Base-by-base conservation (phyloP, 2,113 vertebrate species). In the Eurypyga helias region DNA sequence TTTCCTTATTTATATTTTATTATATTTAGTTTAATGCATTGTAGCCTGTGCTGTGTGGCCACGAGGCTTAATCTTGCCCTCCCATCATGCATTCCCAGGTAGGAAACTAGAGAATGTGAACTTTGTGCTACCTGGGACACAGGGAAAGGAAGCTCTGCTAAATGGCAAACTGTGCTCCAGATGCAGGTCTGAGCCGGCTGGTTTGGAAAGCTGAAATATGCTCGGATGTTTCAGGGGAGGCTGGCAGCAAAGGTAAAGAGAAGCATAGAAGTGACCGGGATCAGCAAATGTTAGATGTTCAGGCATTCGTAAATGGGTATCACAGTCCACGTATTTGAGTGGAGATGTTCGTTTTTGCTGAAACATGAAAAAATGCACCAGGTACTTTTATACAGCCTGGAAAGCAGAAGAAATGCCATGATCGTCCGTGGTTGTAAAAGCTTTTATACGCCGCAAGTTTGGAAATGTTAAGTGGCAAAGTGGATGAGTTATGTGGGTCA, bases 171-270 rank as follows among this genome's bases (percentile, higher is more conserved):
- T 89, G 21, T 52, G 28, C 25, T 86, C 11, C 28, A 71, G 54
- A 21, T 0, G 0, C 28, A 49, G 11, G 64, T 67, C 11, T 52
- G 65, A 10, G 9, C 17, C 1, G 0, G 4, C 55, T 73, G 38
- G 26, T 69, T 88, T 5, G 3, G 57, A 72, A 92, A 55, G 43
- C 38, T 84, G 62, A 24, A 52, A 48, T 33, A 9, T 2, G 3
- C 19, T 41, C 26, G 11, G 11, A 14, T 45, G 28, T 90, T 90
- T 73, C 43, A 43, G 43, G 26, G 41, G n/a, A 87, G 33, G 11
- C 34, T 90, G 36, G 13, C 66, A 51, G n/a, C 11, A 79, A 38
- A 41, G 51, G 9, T 73, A 14, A n/a, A 81, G 55, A 71, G 28
- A 21, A 43, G 4, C 11, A 5, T 29, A 36, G 57, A 90, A 79